Evolutionary conservation across 2,888 invertebrate genomes (phyloP).

Genomic region (Plagodis dolabraria): DNA sequence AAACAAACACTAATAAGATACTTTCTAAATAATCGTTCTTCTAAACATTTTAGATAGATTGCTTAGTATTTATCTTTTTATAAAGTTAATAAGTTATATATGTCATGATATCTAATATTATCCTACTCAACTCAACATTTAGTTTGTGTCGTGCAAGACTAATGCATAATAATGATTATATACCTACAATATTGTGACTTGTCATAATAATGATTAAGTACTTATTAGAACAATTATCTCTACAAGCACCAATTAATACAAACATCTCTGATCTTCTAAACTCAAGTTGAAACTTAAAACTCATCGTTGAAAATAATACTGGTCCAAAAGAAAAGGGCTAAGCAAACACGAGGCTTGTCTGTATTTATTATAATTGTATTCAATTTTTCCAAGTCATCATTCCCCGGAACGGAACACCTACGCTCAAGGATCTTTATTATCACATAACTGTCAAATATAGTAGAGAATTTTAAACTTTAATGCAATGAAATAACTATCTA

Average conservation of each 20-base stretch:
- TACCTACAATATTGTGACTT: too few species aligned
- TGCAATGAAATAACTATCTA: neutral
- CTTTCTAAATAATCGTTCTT: too few species aligned
- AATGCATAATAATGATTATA: too few species aligned
- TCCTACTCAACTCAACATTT: too few species aligned
- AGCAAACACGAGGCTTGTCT: slow-evolving; percentile 75
- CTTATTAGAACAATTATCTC: neutral
- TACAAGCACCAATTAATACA: slow-evolving; percentile 3
- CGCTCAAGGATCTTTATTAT: slow-evolving; percentile 48
- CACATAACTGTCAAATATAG: neutral
- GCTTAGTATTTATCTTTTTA: too few species aligned
- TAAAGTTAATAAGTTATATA: too few species aligned
- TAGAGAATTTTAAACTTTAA: slow-evolving; percentile 27
- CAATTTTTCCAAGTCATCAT: slow-evolving; percentile 72
- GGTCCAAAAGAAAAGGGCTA: slow-evolving; percentile 80
- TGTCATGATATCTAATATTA: too few species aligned
- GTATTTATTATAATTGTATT: slow-evolving; percentile 80
- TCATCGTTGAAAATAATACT: slow-evolving; percentile 60
- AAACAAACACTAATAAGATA: slow-evolving; percentile 1
- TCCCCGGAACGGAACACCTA: slow-evolving; percentile 80
- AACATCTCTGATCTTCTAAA: neutral
- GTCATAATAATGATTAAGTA: too few species aligned
- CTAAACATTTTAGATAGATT: too few species aligned
- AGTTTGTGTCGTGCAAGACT: too few species aligned
- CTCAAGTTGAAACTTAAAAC: slow-evolving; percentile 39